These are phyloP conservation scores for Xanthorhoe spadicearia DNA, from an alignment of 2,888 invertebrate species.

Conservation along the genomic window DNA sequence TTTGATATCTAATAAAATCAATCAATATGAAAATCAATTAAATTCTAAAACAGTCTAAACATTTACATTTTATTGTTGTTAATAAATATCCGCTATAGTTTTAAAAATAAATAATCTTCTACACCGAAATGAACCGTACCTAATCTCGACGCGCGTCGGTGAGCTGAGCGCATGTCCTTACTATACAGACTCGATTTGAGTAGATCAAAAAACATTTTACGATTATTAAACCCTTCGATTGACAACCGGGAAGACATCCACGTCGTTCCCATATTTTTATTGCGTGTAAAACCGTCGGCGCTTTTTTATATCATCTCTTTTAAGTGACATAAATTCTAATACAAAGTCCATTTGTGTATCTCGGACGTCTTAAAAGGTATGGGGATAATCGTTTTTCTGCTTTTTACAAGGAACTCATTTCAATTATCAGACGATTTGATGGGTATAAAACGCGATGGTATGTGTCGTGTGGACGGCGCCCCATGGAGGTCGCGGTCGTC, in stretches of 20 bases:
- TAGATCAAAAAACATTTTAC: conserved; percentile 81
- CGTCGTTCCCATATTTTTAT: conserved; percentile 83
- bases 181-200: conserved; percentile 58
- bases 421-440: conserved; percentile 83
- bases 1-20: conserved; percentile 33
- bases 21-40: conserved; percentile 8
- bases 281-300: conserved; percentile 83
- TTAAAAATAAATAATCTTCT: conserved; percentile 32
- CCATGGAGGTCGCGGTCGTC: conserved; percentile 61
- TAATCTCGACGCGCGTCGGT: conserved; percentile 44
- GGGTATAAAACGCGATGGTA: conserved; percentile 80
- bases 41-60: background rate
- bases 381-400: conserved; percentile 83
- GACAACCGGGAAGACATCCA: conserved; percentile 82
- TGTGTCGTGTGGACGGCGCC: conserved; percentile 79
- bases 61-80: conserved; percentile 3
- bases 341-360: conserved; percentile 85
- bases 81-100: conserved; percentile 11
- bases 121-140: conserved; percentile 38
- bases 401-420: conserved; percentile 85
- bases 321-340: conserved; percentile 85
- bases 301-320: conserved; percentile 82
- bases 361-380: conserved; percentile 84
- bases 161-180: conserved; percentile 45
- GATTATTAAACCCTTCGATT: conserved; percentile 82